phyloP scores from a whole-genome alignment of 2,113 vertebrate species.

The Cebus imitator region DNA sequence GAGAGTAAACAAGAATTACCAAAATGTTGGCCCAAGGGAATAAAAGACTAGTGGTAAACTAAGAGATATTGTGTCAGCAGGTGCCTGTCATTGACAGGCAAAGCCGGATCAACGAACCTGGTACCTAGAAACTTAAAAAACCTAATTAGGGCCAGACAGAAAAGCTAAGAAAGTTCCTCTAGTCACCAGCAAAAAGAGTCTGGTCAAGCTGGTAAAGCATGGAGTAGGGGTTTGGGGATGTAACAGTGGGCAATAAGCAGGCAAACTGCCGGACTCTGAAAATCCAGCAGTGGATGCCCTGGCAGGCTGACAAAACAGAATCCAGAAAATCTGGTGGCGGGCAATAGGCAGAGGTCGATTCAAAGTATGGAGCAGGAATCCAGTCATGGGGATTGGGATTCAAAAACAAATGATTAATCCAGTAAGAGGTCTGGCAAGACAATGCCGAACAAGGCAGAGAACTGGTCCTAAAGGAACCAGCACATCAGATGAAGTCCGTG shows the following conservation, averaged over 20 bases:
- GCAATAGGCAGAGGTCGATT: background rate
- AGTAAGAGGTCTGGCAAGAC: background rate
- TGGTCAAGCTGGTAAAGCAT: background rate
- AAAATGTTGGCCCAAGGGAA: constrained; percentile 3
- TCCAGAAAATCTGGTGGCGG: background rate
- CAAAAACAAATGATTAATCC: constrained; percentile 40
- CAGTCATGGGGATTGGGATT: background rate
- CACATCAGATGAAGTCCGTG: background rate
- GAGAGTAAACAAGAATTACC: constrained; percentile 50
- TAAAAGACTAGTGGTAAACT: constrained; percentile 33
- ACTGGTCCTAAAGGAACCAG: background rate
- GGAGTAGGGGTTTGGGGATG: background rate
- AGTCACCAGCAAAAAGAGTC: background rate
- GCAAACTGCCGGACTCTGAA: background rate
- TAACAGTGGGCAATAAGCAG: background rate
- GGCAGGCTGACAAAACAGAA: background rate
- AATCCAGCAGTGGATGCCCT: background rate
- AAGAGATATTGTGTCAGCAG: constrained; percentile 37
- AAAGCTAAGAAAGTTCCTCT: constrained; percentile 8
- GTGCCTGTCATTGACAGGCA: background rate
- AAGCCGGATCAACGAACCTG: background rate
- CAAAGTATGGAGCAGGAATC: background rate
- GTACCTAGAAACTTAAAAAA: constrained; percentile 25
- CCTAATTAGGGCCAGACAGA: background rate
- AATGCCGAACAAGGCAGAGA: background rate